phyloP scores from a whole-genome alignment of 37 sponge, comb jelly and placozoan genomes.

The Petrosia ficiformis region DNA sequence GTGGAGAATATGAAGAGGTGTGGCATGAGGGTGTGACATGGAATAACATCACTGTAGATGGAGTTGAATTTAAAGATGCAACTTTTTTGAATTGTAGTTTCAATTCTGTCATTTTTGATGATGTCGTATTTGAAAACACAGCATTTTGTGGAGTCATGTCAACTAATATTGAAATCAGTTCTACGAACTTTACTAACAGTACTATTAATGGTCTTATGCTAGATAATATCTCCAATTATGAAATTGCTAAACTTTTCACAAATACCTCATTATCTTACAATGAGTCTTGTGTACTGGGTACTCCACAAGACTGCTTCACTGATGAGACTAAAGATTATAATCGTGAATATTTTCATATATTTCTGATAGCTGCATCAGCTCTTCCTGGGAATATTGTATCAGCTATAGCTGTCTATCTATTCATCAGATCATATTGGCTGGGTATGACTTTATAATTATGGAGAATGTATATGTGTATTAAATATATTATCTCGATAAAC shows the following conservation, averaged over 20 bases:
- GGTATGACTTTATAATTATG: constrained; percentile 23
- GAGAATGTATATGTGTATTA: no score
- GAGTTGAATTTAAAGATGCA: not conserved
- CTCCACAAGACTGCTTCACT: no score
- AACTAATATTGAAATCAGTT: no score
- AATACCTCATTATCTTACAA: no score
- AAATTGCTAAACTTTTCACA: not conserved
- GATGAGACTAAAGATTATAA: not conserved
- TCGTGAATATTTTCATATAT: constrained; percentile 41
- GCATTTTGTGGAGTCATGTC: not conserved
- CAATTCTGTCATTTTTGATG: not conserved
- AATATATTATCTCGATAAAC: no score
- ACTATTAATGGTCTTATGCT: no score
- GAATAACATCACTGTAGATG: not conserved
- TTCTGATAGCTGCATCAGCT: constrained; percentile 41
- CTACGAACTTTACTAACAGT: no score
- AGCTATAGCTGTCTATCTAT: constrained; percentile 56
- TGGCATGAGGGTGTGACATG: not conserved
- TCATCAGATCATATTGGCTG: constrained; percentile 66
- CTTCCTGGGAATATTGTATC: constrained; percentile 57
- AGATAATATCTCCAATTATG: no score
- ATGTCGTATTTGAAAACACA: not conserved
- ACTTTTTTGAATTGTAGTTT: not conserved
- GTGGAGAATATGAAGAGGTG: not conserved
- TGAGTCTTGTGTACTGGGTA: no score